A percentile compares a stretch with the other conserved stretches of the same genome.
These are phyloP conservation scores for Planiliza haematocheilus DNA, from an alignment of 2,113 vertebrate genomes.

Conservation along the genomic window DNA sequence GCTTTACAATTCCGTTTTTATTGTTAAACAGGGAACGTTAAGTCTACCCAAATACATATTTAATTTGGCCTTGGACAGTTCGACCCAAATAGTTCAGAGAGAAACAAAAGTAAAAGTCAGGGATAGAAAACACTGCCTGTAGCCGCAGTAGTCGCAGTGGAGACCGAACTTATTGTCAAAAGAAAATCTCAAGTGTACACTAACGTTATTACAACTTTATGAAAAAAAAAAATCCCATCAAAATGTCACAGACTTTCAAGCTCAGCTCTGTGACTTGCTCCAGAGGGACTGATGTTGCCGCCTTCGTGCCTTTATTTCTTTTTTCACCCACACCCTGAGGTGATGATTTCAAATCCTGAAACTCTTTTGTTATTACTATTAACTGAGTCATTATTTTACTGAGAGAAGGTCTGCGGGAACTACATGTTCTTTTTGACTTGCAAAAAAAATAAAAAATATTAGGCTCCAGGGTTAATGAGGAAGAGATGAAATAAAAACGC, in stretches of 20 bases:
- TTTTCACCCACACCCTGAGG: not conserved
- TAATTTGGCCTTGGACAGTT: conserved; percentile 49
- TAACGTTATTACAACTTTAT: conserved; percentile 31
- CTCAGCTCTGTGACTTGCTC: conserved; percentile 1
- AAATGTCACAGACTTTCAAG: conserved; percentile 17
- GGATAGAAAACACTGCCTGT: conserved; percentile 23
- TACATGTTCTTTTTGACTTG: conserved; percentile 11
- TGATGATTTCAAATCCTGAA: not conserved
- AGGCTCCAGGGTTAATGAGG: not conserved
- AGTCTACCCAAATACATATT: conserved; percentile 59
- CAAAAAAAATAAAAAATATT: conserved; percentile 17
- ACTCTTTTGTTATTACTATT: conserved; percentile 31
- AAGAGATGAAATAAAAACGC: conserved; percentile 30
- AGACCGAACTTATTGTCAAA: conserved; percentile 25
- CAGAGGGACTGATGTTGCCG: not conserved
- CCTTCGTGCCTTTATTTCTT: not conserved
- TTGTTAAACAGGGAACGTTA: conserved; percentile 32
- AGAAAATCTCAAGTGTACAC: conserved; percentile 25
- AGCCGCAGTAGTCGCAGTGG: not conserved
- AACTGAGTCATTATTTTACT: conserved; percentile 39
- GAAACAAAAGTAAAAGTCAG: conserved; percentile 30
- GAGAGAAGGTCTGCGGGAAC: conserved; percentile 11
- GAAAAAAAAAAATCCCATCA: conserved; percentile 28
- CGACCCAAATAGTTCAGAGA: conserved; percentile 44
- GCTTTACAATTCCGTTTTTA: not conserved